Percentiles rank a stretch among this genome's conserved stretches.
These are phyloP conservation scores for Porites divaricata DNA, from an alignment of 92 coral and sea anemone species.

Conservation along the genomic window DNA sequence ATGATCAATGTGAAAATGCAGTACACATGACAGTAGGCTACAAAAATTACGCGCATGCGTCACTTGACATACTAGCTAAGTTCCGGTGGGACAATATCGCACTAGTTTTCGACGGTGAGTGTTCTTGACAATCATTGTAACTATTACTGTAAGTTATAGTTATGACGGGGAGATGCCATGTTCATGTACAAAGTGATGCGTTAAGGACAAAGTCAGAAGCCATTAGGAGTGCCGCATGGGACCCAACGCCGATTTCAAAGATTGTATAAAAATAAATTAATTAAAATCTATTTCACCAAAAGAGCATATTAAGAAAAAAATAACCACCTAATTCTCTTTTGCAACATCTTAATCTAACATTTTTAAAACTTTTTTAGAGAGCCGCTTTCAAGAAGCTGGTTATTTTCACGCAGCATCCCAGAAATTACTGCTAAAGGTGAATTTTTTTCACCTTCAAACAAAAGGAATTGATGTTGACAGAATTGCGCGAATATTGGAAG, in stretches of 20 bases:
- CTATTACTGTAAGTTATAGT: background rate
- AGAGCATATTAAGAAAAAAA: background rate
- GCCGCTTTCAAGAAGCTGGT: slow-evolving; percentile 8
- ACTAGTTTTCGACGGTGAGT: background rate
- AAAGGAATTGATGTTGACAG: background rate
- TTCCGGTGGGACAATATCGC: background rate
- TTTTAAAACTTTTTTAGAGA: background rate
- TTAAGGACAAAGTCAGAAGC: too few species aligned
- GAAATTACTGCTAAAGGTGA: background rate
- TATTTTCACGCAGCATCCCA: background rate
- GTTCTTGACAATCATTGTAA: too few species aligned
- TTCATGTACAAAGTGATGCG: background rate
- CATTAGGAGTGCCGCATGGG: too few species aligned
- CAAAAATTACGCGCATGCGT: slow-evolving; percentile 42
- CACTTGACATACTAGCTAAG: slow-evolving; percentile 38
- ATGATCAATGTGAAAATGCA: slow-evolving; percentile 39
- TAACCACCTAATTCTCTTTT: background rate
- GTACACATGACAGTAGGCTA: slow-evolving; percentile 58
- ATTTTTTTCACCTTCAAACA: background rate
- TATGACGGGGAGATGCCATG: background rate
- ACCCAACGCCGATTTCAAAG: too few species aligned
- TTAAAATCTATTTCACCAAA: too few species aligned
- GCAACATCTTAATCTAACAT: background rate
- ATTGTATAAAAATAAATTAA: too few species aligned
- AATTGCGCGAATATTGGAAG: background rate